Conservation (phyloP, 2,888 invertebrate genomes). For the Imbricaverruca yamaguchii region DNA sequence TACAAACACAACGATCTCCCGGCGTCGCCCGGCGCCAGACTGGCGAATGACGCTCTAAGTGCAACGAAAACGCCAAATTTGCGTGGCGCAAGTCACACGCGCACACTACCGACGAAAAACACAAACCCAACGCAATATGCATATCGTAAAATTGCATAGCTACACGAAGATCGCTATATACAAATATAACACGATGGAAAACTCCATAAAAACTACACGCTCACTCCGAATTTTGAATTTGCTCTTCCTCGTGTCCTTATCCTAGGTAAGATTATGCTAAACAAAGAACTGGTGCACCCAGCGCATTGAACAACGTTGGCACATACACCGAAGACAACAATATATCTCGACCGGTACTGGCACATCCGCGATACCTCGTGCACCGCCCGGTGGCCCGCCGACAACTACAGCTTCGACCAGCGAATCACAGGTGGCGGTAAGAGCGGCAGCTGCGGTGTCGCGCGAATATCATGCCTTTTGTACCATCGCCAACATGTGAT, state of each 20-base stretch:
- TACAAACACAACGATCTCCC: not conserved
- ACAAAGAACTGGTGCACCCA: not conserved
- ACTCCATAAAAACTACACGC: conserved; percentile 17
- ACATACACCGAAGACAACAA: conserved; percentile 22
- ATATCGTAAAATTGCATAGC: not conserved
- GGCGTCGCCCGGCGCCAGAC: not conserved
- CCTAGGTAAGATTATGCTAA: not conserved
- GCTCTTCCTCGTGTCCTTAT: not conserved
- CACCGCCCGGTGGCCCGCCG: not conserved
- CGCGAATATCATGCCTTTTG: conserved; percentile 4
- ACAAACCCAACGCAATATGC: conserved; percentile 17
- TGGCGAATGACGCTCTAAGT: not conserved
- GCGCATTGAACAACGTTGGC: conserved; percentile 8
- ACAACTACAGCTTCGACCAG: conserved; percentile 1
- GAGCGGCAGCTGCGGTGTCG: not conserved
- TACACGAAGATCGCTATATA: conserved; percentile 17
- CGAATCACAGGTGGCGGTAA: conserved; percentile 14
- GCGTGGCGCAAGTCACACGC: not conserved
- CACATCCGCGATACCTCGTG: not conserved
- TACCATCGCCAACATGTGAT: conserved; percentile 19
- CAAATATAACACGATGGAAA: conserved; percentile 17
- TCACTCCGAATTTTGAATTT: not conserved
- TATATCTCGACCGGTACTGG: not conserved
- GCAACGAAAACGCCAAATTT: not conserved
- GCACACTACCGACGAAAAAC: not conserved